Base-by-base conservation (phyloP, 1,140 invertebrate genomes). In the Centruroides sculpturatus region DNA sequence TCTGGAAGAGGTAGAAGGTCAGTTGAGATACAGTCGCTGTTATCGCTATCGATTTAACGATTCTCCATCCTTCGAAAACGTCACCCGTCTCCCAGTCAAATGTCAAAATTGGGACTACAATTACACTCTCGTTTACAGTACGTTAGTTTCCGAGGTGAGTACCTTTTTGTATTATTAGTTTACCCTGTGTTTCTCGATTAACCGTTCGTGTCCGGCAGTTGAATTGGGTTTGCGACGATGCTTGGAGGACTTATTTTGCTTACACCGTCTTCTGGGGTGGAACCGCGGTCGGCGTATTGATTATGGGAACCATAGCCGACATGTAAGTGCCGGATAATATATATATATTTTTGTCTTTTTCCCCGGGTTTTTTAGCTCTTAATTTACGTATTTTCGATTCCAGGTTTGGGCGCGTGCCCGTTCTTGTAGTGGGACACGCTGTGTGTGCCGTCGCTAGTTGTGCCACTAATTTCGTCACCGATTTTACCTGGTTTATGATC, bases 221-320 rank as follows among this genome's bases (percentile, higher is more conserved):
- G 66, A 81, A 86, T 68, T 92, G 88, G 88, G 88, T 91, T 13
- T 92, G 89, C 69, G 85, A 89, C 4, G 76, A 87, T 56, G 82
- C 82, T 54, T 83, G 83, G 48, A 70, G 85, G 49, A 80, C 85
- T 1, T 83, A 83, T 0, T 78, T 84, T 5, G 82, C 87, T 0
- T 86, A 89, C 69, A 83, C 86, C 0, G 79, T 91, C 54, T 92
- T 91, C 75, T 92, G 90, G 73, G 77, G 85, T 60, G 89, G 88
- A 3, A 86, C 88, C 11, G 89, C 91, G 61, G 79, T 89, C 0
- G 89, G 89, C 4, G 87, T 88, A 3, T 72, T 91, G 11, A 75
- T 90, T 13, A 89, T 92, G 68, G 89, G 89, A 0, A 88, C 83
- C 82, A 81, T 91, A 9, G 87, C 89, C 0, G 89, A 92, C 71